Base-by-base conservation (phyloP, 2,113 vertebrate genomes). In the Psilopsiagon aurifrons region DNA sequence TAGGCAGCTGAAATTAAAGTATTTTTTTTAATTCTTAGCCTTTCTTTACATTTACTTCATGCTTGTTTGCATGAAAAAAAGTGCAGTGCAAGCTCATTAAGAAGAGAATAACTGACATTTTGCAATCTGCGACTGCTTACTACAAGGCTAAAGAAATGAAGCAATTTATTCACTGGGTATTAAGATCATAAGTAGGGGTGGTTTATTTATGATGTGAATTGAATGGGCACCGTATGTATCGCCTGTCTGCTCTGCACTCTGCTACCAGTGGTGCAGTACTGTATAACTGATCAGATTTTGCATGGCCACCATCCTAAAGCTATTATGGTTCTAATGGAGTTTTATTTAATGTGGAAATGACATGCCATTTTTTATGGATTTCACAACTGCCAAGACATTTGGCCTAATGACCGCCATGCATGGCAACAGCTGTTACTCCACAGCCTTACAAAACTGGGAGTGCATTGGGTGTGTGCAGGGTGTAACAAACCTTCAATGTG, bases 251-350 rank as follows among this genome's bases (percentile, higher is more conserved):
- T 20, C 19, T 13, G 29, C 8, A 27, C 23, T 39, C 17, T 4
- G 10, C 59, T 86, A 55, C 49, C 0, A 0, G 17, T 0, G 3
- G 22, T n/a, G 24, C n/a, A 75, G 67, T 17, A 39, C 7, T 49
- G 43, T 18, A 0, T 16, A 37, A 31, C 31, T 19, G 7, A 39
- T 17, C 39, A 64, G 39, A 46, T 60, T 79, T 35, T 15, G 18
- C 35, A 82, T 1, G 5, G 59, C 17, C 39, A 46, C 39, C 16
- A n/a, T 73, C 35, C 69, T 20, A 41, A 17, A 47, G 17, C 37
- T 25, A 10, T 22, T 62, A 25, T 2, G 1, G 18, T n/a, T 70
- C 29, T 64, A 59, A 39, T 29, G 20, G 41, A 67, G 20, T 66
- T 93, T 70, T 37, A 67, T 44, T 80, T 47, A 81, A 83, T 39